Evolutionary conservation across 2,113 vertebrate species (phyloP).

Genomic region (Hemibagrus wyckioides): DNA sequence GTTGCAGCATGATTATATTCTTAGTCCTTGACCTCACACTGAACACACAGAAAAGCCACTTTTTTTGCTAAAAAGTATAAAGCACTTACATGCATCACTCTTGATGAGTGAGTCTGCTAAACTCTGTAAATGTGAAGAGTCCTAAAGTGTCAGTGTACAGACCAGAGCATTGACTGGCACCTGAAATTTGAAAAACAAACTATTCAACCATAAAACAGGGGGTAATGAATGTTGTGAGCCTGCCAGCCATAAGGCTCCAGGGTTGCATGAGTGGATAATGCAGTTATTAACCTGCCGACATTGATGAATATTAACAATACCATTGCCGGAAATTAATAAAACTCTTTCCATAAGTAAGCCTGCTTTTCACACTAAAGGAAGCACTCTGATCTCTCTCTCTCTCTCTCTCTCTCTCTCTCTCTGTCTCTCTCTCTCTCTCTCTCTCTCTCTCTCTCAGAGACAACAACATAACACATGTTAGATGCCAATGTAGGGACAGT

Average conservation of each 20-base stretch:
- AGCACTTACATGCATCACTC: not conserved
- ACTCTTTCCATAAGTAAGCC: constrained; percentile 47
- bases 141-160: constrained; percentile 39
- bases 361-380: not conserved
- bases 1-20: not conserved
- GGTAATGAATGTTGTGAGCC: constrained; percentile 51
- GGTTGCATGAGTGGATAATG: constrained; percentile 50
- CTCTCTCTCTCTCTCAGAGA: constrained; percentile 6
- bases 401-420: no score
- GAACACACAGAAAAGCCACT: not conserved
- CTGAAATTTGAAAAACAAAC: constrained; percentile 36
- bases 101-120: not conserved
- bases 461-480: constrained; percentile 38
- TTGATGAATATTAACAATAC: constrained; percentile 54
- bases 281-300: constrained; percentile 56
- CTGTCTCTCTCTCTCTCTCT: no score
- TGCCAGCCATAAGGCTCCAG: constrained; percentile 32
- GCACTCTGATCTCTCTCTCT: constrained; percentile 22
- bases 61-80: not conserved
- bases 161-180: constrained; percentile 39
- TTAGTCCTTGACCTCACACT: not conserved
- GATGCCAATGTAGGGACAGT: not conserved
- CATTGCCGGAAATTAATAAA: constrained; percentile 50
- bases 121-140: constrained; percentile 18
- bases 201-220: constrained; percentile 47